These are phyloP conservation scores for Lasioglossum leucozonium DNA, from an alignment of 2,888 invertebrate genomes.

Conservation along the genomic window DNA sequence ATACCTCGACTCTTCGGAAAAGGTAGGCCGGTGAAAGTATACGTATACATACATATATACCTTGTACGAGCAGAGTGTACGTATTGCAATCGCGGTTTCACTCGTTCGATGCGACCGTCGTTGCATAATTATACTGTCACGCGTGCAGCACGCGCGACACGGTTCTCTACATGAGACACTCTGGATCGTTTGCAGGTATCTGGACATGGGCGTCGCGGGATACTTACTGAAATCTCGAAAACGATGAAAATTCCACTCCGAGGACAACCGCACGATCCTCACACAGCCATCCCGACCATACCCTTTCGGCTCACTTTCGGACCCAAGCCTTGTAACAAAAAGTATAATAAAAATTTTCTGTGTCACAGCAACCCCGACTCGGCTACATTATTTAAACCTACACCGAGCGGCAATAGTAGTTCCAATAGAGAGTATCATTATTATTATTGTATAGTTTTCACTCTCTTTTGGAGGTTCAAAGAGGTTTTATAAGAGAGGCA, in stretches of 20 bases:
- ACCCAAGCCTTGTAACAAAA: conserved; percentile 83
- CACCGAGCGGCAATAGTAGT: background rate
- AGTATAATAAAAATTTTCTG: conserved; percentile 83
- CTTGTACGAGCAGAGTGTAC: background rate
- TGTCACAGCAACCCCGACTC: conserved; percentile 79
- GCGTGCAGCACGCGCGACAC: background rate
- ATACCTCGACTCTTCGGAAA: conserved; percentile 68
- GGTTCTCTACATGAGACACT: background rate
- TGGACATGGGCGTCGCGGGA: conserved; percentile 75
- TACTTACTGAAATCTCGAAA: conserved; percentile 80
- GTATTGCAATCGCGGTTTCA: background rate
- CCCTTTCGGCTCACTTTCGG: conserved; percentile 82
- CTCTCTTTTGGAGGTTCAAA: background rate
- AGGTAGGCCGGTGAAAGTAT: conserved; percentile 68
- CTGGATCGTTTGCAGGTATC: conserved; percentile 70
- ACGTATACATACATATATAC: no score
- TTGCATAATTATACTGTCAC: background rate
- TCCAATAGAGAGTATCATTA: background rate
- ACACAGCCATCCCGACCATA: conserved; percentile 84
- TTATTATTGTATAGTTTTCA: background rate
- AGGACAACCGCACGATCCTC: conserved; percentile 84
- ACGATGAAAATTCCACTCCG: conserved; percentile 75
- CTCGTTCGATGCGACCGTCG: background rate
- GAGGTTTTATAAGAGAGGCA: no score
- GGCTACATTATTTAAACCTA: background rate